phyloP scores from a whole-genome alignment of 2,888 invertebrate genomes.

The Synergus gifuensis region DNA sequence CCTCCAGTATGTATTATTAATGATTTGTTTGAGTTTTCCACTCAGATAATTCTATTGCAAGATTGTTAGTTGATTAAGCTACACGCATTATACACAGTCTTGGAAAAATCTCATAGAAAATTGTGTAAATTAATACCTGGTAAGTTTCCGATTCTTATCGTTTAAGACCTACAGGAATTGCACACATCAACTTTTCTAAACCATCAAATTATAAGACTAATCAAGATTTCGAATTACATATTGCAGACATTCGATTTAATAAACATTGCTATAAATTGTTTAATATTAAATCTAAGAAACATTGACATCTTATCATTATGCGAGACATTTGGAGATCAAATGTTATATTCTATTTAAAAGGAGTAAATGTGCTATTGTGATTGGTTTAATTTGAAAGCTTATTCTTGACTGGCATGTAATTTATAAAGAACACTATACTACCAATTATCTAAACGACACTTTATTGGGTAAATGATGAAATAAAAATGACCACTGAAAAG shows the following conservation, averaged over 20 bases:
- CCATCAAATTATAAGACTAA: background rate
- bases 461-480: background rate
- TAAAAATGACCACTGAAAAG: constrained; percentile 14
- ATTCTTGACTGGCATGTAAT: background rate
- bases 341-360: too few species aligned
- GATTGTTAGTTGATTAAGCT: constrained; percentile 9
- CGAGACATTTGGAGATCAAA: too few species aligned
- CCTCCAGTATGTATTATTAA: constrained; percentile 19
- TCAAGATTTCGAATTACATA: background rate
- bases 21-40: constrained; percentile 34
- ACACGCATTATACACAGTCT: background rate
- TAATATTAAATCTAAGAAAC: too few species aligned
- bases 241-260: too few species aligned
- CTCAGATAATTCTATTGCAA: constrained; percentile 7
- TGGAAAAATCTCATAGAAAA: constrained; percentile 17
- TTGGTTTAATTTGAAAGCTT: background rate
- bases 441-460: constrained; percentile 19
- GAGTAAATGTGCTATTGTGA: too few species aligned
- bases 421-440: background rate
- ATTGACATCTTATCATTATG: too few species aligned
- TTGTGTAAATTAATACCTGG: constrained; percentile 1
- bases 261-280: too few species aligned
- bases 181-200: background rate
- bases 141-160: background rate
- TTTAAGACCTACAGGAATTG: background rate